Conservation (phyloP, 2,888 invertebrate genomes). For the Hypsopygia costalis region DNA sequence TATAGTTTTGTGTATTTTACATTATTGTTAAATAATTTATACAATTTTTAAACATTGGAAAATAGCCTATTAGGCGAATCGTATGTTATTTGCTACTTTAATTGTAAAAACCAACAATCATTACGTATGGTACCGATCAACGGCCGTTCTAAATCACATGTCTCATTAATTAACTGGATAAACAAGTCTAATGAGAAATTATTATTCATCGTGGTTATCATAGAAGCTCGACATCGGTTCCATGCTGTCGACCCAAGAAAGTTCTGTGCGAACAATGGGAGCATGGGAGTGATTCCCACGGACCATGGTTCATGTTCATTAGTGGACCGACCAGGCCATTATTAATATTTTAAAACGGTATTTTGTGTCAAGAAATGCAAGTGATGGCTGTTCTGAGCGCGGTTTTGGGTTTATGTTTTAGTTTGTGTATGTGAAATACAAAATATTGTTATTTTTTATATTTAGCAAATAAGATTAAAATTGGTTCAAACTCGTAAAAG, state of each 20-base stretch:
- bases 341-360: conserved; percentile 76
- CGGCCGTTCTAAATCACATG: conserved; percentile 9
- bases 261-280: conserved; percentile 33
- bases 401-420: not conserved
- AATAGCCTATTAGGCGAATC: too few relatives aligned
- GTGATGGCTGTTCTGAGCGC: not conserved
- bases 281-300: conserved; percentile 54
- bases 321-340: conserved; percentile 59
- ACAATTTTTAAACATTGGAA: too few relatives aligned
- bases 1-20: too few relatives aligned
- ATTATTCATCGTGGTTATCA: conserved; percentile 44
- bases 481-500: too few relatives aligned
- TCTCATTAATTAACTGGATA: conserved; percentile 69
- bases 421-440: too few relatives aligned
- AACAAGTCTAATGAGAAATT: conserved; percentile 66
- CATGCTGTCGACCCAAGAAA: conserved; percentile 17
- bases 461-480: too few relatives aligned
- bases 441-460: too few relatives aligned
- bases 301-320: conserved; percentile 54
- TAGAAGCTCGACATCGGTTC: conserved; percentile 16
- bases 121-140: not conserved
- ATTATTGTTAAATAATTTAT: too few relatives aligned
- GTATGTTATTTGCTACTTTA: too few relatives aligned
- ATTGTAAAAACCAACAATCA: too few relatives aligned
- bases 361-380: conserved; percentile 38